Conservation (phyloP, 2,113 vertebrate genomes). For the Cephalopholis sonnerati region DNA sequence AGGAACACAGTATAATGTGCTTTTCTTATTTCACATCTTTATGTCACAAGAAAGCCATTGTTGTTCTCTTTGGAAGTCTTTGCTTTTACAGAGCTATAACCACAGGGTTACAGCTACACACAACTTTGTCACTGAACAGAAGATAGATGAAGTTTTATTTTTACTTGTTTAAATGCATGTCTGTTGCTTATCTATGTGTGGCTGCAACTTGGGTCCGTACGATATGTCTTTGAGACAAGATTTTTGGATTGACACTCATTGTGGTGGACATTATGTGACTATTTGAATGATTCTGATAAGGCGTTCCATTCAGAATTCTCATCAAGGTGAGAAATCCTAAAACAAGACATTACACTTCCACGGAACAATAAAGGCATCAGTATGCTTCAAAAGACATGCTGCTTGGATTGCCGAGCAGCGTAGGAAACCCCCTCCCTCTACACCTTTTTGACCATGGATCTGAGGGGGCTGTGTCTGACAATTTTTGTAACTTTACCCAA, state of each 20-base stretch:
- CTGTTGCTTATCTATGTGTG: not conserved
- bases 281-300: not conserved
- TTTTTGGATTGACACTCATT: not conserved
- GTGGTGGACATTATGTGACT: not conserved
- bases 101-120: not conserved
- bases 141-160: not conserved
- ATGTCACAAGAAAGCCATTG: constrained; percentile 31
- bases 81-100: constrained; percentile 34
- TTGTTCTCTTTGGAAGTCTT: constrained; percentile 29
- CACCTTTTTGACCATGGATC: not conserved
- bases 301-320: not conserved
- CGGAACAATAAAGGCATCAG: not conserved
- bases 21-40: constrained; percentile 46
- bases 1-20: constrained; percentile 39
- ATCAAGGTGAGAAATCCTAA: not conserved
- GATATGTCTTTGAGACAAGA: not conserved
- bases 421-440: not conserved
- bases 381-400: not conserved
- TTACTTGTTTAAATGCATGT: not conserved
- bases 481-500: constrained; percentile 2
- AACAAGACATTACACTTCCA: not conserved
- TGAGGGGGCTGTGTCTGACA: not conserved
- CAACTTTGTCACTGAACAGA: not conserved
- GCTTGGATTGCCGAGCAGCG: not conserved
- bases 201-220: not conserved